Evolutionary conservation across 2,797 vertebrate genomes (phyloP).

Genomic region (Poeciliopsis paucimaculata): DNA sequence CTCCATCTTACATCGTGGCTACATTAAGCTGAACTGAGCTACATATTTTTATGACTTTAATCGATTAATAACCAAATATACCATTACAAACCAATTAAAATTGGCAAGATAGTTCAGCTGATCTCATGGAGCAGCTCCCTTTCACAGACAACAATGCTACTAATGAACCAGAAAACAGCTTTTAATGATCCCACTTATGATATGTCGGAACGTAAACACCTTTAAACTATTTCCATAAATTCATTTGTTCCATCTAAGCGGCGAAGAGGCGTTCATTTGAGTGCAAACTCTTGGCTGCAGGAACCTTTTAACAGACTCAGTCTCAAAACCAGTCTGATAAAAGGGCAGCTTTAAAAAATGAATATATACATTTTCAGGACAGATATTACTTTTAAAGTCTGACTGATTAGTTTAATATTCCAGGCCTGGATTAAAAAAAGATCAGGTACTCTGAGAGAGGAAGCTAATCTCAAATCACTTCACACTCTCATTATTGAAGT

Average conservation of each 20-base stretch:
- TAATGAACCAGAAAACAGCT: constrained; percentile 11
- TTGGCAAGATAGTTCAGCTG: neutral
- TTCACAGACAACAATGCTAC: neutral
- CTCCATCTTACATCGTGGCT: neutral
- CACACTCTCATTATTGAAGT: constrained; percentile 46
- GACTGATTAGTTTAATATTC: constrained; percentile 61
- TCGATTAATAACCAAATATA: neutral
- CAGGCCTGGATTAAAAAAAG: constrained; percentile 35
- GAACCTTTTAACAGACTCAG: constrained; percentile 23
- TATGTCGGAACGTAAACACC: neutral
- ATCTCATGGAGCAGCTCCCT: constrained; percentile 3
- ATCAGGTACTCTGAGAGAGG: constrained; percentile 43
- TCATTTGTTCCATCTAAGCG: neutral
- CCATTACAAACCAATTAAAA: neutral
- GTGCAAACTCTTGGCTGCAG: constrained; percentile 26
- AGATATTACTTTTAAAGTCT: constrained; percentile 43
- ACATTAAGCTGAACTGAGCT: neutral
- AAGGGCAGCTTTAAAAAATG: neutral
- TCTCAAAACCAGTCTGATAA: neutral
- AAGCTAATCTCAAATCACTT: constrained; percentile 63
- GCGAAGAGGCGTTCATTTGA: constrained; percentile 13
- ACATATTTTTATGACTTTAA: neutral
- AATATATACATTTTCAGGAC: constrained; percentile 9
- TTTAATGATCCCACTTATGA: constrained; percentile 13
- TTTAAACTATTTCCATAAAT: neutral